A percentile compares a stretch with the other conserved stretches of the same genome.
Evolutionary conservation across 2,888 invertebrate species (phyloP).

Genomic region (Ditula angustiorana): DNA sequence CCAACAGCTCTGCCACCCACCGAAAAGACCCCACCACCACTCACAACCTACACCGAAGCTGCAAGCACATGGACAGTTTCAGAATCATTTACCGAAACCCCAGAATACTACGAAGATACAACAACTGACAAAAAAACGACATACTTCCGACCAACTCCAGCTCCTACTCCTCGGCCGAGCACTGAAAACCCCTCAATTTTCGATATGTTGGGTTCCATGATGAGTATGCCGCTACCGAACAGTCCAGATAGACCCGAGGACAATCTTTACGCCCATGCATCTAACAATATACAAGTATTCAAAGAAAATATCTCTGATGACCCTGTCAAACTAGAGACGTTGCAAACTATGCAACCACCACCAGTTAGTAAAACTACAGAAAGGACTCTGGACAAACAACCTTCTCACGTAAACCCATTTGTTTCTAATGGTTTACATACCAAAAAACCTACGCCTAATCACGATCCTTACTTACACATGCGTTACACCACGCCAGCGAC

Average conservation of each 20-base stretch:
- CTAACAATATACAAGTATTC: conserved; percentile 73
- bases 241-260: conserved; percentile 75
- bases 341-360: conserved; percentile 88
- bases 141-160: conserved; percentile 52
- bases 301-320: conserved; percentile 64
- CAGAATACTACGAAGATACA: conserved; percentile 58
- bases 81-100: conserved; percentile 36
- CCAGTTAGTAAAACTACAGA: conserved; percentile 63
- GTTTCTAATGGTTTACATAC: conserved; percentile 52
- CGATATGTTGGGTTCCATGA: conserved; percentile 77
- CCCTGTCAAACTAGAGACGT: conserved; percentile 72
- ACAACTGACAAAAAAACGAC: conserved; percentile 58
- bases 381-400: conserved; percentile 52
- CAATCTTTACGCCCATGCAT: conserved; percentile 75
- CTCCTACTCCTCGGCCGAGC: conserved; percentile 49
- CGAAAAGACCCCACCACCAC: conserved; percentile 44
- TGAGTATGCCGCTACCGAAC: conserved; percentile 76
- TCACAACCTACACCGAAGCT: conserved; percentile 49
- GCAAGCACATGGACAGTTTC: conserved; percentile 43
- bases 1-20: conserved; percentile 68
- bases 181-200: conserved; percentile 58
- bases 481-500: conserved; percentile 79
- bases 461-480: conserved; percentile 77
- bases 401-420: conserved; percentile 60
- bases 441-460: conserved; percentile 60